phyloP scores from a whole-genome alignment of 2,888 invertebrate species.

The Ptilodon capucinus region DNA sequence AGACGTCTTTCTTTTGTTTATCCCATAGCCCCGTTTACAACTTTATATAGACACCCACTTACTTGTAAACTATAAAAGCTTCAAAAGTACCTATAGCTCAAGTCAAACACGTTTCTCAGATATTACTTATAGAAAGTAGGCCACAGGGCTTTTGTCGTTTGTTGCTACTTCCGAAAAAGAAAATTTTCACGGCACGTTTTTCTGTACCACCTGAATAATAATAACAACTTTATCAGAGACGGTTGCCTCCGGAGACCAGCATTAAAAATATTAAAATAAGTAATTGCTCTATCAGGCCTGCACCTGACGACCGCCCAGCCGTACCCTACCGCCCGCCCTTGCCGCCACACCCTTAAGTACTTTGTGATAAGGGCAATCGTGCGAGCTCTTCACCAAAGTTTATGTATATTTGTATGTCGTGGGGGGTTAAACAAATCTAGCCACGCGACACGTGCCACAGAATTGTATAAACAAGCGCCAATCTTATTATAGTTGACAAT shows the following conservation, averaged over 20 bases:
- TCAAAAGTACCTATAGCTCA: not conserved
- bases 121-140: slow-evolving; percentile 4
- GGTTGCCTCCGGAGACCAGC: slow-evolving; percentile 50
- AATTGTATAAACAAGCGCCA: slow-evolving; percentile 22
- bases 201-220: slow-evolving; percentile 50
- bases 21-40: not conserved
- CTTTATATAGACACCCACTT: not conserved
- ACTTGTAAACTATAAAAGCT: not conserved
- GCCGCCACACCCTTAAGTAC: slow-evolving; percentile 49
- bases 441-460: slow-evolving; percentile 28
- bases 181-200: slow-evolving; percentile 28
- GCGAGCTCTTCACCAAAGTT: slow-evolving; percentile 34
- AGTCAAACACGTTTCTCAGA: not conserved
- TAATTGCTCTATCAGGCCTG: slow-evolving; percentile 72
- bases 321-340: slow-evolving; percentile 36
- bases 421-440: slow-evolving; percentile 26
- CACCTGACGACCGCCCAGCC: slow-evolving; percentile 64
- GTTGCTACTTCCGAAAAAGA: slow-evolving; percentile 12
- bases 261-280: slow-evolving; percentile 77
- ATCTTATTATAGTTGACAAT: slow-evolving; percentile 6
- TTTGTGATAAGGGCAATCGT: slow-evolving; percentile 60
- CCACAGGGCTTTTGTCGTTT: slow-evolving; percentile 9
- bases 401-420: slow-evolving; percentile 42
- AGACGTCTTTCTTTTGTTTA: not conserved
- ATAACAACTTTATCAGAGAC: slow-evolving; percentile 49